Conservation (phyloP, 23 tunicate species). For the Styela clava region DNA sequence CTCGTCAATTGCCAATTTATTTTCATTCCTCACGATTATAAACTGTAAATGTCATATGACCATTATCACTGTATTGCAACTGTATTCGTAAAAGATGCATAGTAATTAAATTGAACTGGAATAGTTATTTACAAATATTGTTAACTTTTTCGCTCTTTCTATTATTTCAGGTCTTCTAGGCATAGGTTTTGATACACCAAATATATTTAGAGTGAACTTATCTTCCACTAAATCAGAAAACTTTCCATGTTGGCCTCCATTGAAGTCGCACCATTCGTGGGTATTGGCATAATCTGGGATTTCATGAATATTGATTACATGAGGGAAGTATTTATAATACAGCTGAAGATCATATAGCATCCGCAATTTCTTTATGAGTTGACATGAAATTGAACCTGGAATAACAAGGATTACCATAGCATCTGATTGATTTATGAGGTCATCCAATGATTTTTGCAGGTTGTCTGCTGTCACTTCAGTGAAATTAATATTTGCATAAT, state of each 20-base stretch:
- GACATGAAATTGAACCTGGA: slow-evolving; percentile 20
- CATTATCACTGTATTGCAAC: too few species aligned
- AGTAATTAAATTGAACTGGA: not conserved
- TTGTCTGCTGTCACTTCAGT: not conserved
- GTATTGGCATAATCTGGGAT: not conserved
- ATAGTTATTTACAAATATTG: not conserved
- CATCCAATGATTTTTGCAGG: not conserved
- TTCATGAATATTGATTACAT: slow-evolving; percentile 3
- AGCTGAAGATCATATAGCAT: slow-evolving; percentile 13
- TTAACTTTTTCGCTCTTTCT: not conserved
- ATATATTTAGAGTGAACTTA: slow-evolving; percentile 2
- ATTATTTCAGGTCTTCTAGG: not conserved
- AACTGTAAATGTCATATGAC: too few species aligned
- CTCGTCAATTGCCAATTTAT: too few species aligned
- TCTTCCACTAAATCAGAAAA: not conserved
- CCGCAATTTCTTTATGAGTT: not conserved
- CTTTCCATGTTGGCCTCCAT: not conserved
- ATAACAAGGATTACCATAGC: not conserved
- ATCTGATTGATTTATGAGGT: not conserved
- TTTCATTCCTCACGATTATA: too few species aligned
- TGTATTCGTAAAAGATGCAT: too few species aligned
- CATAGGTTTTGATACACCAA: not conserved
- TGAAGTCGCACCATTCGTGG: not conserved
- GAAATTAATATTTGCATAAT: not conserved
- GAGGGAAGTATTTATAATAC: slow-evolving; percentile 23